These are phyloP conservation scores for Galaxias olidus DNA, from an alignment of 2,797 vertebrate species.

Conservation along the genomic window DNA sequence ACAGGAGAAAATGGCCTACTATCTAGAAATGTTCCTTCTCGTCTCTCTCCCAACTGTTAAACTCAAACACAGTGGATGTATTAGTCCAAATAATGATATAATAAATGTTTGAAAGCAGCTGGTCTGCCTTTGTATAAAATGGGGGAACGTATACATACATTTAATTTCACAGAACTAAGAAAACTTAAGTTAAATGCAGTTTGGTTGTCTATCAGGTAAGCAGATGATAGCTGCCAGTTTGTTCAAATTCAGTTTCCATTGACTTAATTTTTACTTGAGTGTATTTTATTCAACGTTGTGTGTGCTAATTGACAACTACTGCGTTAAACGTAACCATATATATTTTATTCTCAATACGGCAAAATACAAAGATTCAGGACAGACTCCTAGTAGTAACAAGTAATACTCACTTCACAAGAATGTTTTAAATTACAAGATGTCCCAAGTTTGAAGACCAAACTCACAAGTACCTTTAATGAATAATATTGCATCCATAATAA, in stretches of 20 bases:
- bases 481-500: slow-evolving; percentile 83
- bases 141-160: too few relatives aligned
- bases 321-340: slow-evolving; percentile 84
- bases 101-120: too few relatives aligned
- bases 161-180: too few relatives aligned
- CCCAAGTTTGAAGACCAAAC: slow-evolving; percentile 79
- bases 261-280: not conserved
- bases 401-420: slow-evolving; percentile 87
- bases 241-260: too few relatives aligned
- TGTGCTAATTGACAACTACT: slow-evolving; percentile 6
- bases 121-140: too few relatives aligned
- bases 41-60: too few relatives aligned
- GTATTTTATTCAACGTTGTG: not conserved
- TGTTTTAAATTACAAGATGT: slow-evolving; percentile 81
- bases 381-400: slow-evolving; percentile 89
- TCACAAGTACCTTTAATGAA: slow-evolving; percentile 77
- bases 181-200: too few relatives aligned
- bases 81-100: too few relatives aligned
- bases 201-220: too few relatives aligned
- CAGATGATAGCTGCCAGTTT: too few relatives aligned
- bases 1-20: not conserved
- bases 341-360: slow-evolving; percentile 99
- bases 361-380: slow-evolving; percentile 99
- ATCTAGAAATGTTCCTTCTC: too few relatives aligned
- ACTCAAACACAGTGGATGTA: too few relatives aligned